These are phyloP conservation scores for Alauda arvensis DNA, from an alignment of 2,797 vertebrate species.

Conservation along the genomic window DNA sequence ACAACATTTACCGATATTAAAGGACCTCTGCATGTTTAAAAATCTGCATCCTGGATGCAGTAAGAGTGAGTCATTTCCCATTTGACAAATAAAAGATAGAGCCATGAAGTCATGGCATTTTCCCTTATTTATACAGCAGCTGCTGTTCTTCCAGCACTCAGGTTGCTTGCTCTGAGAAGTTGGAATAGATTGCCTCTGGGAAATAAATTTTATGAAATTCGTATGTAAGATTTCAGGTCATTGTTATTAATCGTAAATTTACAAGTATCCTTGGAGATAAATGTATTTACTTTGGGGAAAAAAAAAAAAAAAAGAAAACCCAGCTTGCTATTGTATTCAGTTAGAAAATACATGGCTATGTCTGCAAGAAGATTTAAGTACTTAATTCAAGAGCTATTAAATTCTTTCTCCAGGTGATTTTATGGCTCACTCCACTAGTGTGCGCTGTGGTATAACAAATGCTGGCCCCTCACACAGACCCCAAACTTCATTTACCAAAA, in stretches of 20 bases:
- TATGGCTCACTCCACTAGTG: slow-evolving; percentile 80
- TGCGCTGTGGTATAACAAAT: slow-evolving; percentile 82
- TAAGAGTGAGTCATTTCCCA: slow-evolving; percentile 8
- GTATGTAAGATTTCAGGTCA: slow-evolving; percentile 23
- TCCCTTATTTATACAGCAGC: slow-evolving; percentile 27
- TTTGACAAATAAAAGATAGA: slow-evolving; percentile 36
- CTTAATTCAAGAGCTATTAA: slow-evolving; percentile 30
- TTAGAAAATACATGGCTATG: slow-evolving; percentile 4
- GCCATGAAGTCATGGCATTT: slow-evolving; percentile 28
- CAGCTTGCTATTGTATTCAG: neutral
- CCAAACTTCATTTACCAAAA: neutral
- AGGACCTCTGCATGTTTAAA: neutral
- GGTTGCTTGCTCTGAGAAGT: slow-evolving; percentile 3
- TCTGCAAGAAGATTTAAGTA: slow-evolving; percentile 39
- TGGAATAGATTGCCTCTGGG: slow-evolving; percentile 43
- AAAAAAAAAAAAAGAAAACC: neutral
- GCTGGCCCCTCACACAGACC: neutral
- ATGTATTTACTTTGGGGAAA: neutral
- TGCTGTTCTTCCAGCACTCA: slow-evolving; percentile 24
- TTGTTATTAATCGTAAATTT: slow-evolving; percentile 48
- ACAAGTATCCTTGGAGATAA: slow-evolving; percentile 39
- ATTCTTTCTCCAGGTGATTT: slow-evolving; percentile 8
- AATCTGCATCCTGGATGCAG: neutral
- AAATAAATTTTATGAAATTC: slow-evolving; percentile 53
- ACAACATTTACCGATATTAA: neutral